phyloP scores from a whole-genome alignment of 1,140 invertebrate genomes.

The Zaprionus camerounensis region DNA sequence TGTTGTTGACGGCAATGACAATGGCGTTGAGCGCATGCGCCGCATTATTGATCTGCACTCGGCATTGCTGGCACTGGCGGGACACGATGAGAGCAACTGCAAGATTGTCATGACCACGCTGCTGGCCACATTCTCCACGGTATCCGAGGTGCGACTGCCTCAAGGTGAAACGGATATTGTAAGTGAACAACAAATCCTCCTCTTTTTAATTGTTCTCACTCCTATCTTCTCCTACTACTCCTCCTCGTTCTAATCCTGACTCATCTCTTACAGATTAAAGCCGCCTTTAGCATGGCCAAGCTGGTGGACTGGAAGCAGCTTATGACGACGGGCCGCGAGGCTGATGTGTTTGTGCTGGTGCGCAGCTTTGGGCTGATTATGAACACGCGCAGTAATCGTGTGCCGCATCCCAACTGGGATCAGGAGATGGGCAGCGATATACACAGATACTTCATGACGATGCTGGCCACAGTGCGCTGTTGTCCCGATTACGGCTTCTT shows the following conservation, averaged over 20 bases:
- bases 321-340: background rate
- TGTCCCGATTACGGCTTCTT: constrained; percentile 6
- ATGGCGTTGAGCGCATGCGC: constrained; percentile 14
- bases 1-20: background rate
- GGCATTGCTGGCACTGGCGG: constrained; percentile 10
- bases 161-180: constrained; percentile 15
- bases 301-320: constrained; percentile 24
- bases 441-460: constrained; percentile 20
- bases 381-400: constrained; percentile 12
- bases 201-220: too few relatives aligned
- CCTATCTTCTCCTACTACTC: too few relatives aligned
- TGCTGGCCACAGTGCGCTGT: constrained; percentile 7
- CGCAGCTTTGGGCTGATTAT: constrained; percentile 25
- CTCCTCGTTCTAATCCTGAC: too few relatives aligned
- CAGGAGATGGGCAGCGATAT: constrained; percentile 1
- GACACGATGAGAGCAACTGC: background rate
- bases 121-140: constrained; percentile 17
- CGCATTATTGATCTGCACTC: constrained; percentile 16
- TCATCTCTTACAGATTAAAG: constrained; percentile 11
- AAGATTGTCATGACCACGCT: constrained; percentile 22
- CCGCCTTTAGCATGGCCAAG: constrained; percentile 18
- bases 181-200: background rate
- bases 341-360: constrained; percentile 24
- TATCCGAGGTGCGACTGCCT: background rate
- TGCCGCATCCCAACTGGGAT: background rate